Conservation (phyloP, 2,113 vertebrate species). For the Sarotherodon lohbergeri region DNA sequence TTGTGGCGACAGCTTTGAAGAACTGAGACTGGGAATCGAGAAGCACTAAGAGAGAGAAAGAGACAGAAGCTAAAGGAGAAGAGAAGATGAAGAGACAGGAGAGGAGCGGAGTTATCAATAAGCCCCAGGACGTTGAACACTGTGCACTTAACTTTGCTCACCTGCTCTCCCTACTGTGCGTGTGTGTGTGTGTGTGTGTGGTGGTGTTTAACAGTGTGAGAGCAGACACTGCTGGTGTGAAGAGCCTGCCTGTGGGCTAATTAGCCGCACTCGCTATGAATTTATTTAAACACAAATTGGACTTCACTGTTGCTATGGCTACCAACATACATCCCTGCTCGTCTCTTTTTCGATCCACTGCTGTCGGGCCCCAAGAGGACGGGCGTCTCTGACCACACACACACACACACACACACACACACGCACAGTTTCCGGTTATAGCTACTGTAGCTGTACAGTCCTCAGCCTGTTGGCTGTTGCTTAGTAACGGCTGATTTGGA, state of each 20-base stretch:
- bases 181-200: not conserved
- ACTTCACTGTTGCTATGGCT: constrained; percentile 8
- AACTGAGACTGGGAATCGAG: not conserved
- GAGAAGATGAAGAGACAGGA: not conserved
- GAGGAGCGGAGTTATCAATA: not conserved
- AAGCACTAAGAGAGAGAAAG: not conserved
- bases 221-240: not conserved
- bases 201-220: not conserved
- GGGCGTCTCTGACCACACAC: not conserved
- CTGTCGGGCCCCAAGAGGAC: not conserved
- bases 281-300: not conserved
- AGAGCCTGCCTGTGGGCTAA: not conserved
- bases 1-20: not conserved
- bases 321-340: not conserved
- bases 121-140: not conserved
- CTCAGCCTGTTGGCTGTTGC: constrained; percentile 14
- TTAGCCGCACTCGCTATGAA: not conserved
- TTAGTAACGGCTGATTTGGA: constrained; percentile 18
- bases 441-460: not conserved
- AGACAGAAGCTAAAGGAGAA: not conserved
- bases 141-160: not conserved
- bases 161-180: not conserved
- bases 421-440: not conserved
- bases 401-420: not conserved
- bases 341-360: not conserved